A percentile compares a stretch with the other conserved stretches of the same genome.
Evolutionary conservation across 2,888 invertebrate genomes (phyloP).

Genomic region (Tholera decimalis): DNA sequence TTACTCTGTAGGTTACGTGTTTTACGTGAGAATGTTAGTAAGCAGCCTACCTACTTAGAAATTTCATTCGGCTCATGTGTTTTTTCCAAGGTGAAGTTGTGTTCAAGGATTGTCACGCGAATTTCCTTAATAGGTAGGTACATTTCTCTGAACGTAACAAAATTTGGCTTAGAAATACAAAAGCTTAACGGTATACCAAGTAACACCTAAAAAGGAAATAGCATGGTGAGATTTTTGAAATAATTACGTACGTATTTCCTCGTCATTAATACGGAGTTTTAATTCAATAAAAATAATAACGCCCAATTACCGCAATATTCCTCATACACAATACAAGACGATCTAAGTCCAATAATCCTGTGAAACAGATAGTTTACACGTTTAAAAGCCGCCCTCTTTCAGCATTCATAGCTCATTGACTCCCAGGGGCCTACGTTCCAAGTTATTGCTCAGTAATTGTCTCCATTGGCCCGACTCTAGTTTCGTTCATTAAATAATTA

Average conservation of each 20-base stretch:
- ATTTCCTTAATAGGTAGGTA: conserved; percentile 33
- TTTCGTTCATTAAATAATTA: conserved; percentile 69
- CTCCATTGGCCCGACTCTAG: conserved; percentile 51
- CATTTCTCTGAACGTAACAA: conserved; percentile 24
- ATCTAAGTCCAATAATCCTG: conserved; percentile 44
- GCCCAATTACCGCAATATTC: conserved; percentile 7
- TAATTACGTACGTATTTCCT: no score
- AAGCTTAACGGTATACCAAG: neutral
- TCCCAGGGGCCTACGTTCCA: conserved; percentile 47
- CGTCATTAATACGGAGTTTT: no score
- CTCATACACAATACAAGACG: conserved; percentile 10
- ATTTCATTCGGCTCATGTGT: conserved; percentile 41
- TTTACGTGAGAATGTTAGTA: conserved; percentile 25
- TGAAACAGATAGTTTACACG: conserved; percentile 22
- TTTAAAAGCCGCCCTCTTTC: conserved; percentile 13
- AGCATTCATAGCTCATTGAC: conserved; percentile 25
- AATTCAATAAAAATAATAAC: conserved; percentile 8
- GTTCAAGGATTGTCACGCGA: conserved; percentile 46
- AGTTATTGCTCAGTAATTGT: conserved; percentile 64
- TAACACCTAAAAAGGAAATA: neutral
- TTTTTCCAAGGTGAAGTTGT: conserved; percentile 31
- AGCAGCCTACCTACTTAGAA: conserved; percentile 9
- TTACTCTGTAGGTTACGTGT: conserved; percentile 14
- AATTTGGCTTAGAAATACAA: conserved; percentile 13
- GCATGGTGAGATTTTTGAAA: neutral